Conservation (phyloP, 2,888 invertebrate genomes). For the Serrognathus titanus region DNA sequence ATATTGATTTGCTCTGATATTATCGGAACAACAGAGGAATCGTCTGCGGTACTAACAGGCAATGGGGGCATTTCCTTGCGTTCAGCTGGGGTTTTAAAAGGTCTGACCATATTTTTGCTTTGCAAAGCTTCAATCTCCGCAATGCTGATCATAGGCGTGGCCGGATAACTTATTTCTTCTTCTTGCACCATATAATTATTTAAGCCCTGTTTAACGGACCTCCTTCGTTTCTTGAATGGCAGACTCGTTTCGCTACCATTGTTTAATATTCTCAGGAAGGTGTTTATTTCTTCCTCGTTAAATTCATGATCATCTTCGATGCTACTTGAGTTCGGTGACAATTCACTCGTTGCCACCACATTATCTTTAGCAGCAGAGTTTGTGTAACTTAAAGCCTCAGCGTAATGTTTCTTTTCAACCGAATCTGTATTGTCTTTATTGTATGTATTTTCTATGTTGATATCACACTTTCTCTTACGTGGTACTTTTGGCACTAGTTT, state of each 20-base stretch:
- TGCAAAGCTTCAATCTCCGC: slow-evolving; percentile 41
- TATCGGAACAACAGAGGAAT: slow-evolving; percentile 29
- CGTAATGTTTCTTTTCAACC: too few relatives aligned
- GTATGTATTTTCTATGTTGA: too few relatives aligned
- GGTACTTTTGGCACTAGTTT: slow-evolving; percentile 1
- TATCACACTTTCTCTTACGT: background rate
- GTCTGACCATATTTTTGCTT: slow-evolving; percentile 19
- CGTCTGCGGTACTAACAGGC: slow-evolving; percentile 21
- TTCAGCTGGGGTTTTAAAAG: slow-evolving; percentile 44
- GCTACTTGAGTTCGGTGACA: background rate
- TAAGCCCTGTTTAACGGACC: slow-evolving; percentile 21
- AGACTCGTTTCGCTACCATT: slow-evolving; percentile 33
- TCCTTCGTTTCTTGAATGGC: slow-evolving; percentile 41
- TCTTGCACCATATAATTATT: slow-evolving; percentile 8
- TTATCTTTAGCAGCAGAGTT: too few relatives aligned
- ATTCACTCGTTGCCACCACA: background rate
- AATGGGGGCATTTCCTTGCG: slow-evolving; percentile 42
- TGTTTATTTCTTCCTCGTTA: slow-evolving; percentile 8
- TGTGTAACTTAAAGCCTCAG: too few relatives aligned
- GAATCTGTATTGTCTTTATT: too few relatives aligned
- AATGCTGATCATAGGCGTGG: slow-evolving; percentile 45
- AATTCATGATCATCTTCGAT: background rate
- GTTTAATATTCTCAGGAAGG: slow-evolving; percentile 17
- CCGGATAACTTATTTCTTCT: slow-evolving; percentile 44
- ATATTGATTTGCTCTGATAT: slow-evolving; percentile 38